phyloP scores from a whole-genome alignment of 2,797 vertebrate genomes.

The Falco naumanni region DNA sequence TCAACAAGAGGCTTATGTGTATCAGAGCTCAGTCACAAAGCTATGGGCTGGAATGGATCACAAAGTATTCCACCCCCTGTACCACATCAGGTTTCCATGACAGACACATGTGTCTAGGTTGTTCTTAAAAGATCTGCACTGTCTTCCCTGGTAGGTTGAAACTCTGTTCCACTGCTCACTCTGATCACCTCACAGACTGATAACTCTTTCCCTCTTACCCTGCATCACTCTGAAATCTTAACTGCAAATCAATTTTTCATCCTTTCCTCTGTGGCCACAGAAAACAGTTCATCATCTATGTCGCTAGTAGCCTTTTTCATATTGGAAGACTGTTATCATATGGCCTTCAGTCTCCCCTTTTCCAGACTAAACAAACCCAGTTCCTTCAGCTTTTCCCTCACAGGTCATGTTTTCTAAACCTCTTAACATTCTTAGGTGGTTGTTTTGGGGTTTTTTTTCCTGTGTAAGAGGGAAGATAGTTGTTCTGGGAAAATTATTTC shows the following conservation, averaged over 20 bases:
- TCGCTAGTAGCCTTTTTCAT: background rate
- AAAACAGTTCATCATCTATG: background rate
- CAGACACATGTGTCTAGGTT: background rate
- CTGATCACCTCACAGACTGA: background rate
- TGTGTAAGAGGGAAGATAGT: background rate
- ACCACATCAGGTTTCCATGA: background rate
- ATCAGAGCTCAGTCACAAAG: background rate
- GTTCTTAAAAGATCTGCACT: background rate
- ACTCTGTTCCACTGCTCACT: background rate
- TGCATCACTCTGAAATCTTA: background rate
- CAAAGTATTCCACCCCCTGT: background rate
- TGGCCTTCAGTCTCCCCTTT: constrained; percentile 5
- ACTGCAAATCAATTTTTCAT: background rate
- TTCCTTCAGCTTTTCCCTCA: constrained; percentile 22
- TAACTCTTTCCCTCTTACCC: background rate
- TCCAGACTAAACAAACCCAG: constrained; percentile 39
- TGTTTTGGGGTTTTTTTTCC: background rate
- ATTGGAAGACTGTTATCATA: background rate
- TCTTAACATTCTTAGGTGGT: background rate
- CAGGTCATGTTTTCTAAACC: constrained; percentile 35
- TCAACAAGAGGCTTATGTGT: background rate
- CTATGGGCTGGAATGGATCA: background rate
- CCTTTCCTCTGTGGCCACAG: background rate
- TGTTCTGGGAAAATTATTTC: constrained; percentile 23
- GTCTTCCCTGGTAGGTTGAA: background rate